A percentile compares a stretch with the other conserved stretches of the same genome.
These are phyloP conservation scores for Rhabdophis nuchalis DNA, from an alignment of 2,797 vertebrate species.

Conservation along the genomic window DNA sequence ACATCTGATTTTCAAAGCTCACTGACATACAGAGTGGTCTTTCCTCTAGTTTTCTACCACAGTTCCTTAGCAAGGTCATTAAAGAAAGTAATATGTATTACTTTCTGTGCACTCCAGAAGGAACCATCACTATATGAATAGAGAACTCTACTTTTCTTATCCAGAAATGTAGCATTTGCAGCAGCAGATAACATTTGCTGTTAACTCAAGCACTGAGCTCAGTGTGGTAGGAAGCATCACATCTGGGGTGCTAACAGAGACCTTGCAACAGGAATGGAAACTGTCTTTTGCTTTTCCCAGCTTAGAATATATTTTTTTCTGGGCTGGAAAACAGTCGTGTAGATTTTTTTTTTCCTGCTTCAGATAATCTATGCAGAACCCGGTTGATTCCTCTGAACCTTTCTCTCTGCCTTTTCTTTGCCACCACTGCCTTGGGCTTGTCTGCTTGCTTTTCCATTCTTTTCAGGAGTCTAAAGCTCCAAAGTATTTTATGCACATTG, in stretches of 20 bases:
- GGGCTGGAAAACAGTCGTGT: not conserved
- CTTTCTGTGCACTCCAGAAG: not conserved
- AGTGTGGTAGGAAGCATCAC: not conserved
- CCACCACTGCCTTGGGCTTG: not conserved
- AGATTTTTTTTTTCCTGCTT: not conserved
- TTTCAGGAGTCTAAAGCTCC: not conserved
- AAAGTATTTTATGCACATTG: not conserved
- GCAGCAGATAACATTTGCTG: not conserved
- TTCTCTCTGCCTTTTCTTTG: not conserved
- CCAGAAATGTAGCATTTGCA: not conserved
- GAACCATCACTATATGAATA: not conserved
- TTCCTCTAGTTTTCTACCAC: not conserved
- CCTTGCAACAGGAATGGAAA: not conserved
- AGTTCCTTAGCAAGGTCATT: not conserved
- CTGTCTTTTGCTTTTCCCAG: not conserved
- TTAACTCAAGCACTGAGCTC: not conserved
- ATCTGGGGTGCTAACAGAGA: not conserved
- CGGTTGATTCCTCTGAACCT: not conserved
- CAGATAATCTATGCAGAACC: not conserved
- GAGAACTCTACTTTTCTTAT: not conserved
- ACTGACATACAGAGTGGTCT: not conserved
- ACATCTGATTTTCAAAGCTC: not conserved
- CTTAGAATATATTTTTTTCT: not conserved
- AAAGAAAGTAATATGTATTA: not conserved
- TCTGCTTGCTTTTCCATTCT: not conserved